Conservation (phyloP, 2,797 vertebrate genomes). For the Parauchenoglanis punctatus region DNA sequence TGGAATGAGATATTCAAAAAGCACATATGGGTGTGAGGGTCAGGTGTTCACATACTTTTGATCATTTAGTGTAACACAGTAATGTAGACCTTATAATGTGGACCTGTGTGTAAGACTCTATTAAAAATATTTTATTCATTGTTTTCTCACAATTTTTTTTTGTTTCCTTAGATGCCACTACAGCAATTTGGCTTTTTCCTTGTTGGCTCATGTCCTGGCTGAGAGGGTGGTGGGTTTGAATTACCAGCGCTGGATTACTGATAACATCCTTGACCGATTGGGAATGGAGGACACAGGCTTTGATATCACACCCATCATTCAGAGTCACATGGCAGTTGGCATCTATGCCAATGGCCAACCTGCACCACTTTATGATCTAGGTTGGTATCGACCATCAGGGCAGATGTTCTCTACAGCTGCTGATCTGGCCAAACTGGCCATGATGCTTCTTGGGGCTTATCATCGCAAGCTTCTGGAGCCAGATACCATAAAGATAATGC, state of each 20-base stretch:
- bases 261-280: slow-evolving; percentile 87
- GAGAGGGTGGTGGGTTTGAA: slow-evolving; percentile 78
- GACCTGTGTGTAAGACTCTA: not conserved
- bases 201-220: slow-evolving; percentile 88
- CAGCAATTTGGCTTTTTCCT: slow-evolving; percentile 92
- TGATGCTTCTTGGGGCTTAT: slow-evolving; percentile 85
- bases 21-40: not conserved
- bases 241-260: slow-evolving; percentile 88
- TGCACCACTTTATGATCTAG: slow-evolving; percentile 89
- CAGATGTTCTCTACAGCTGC: slow-evolving; percentile 95
- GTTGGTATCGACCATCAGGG: slow-evolving; percentile 93
- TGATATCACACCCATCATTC: slow-evolving; percentile 78
- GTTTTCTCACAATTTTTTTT: not conserved
- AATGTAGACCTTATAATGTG: not conserved
- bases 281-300: slow-evolving; percentile 95
- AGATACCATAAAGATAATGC: slow-evolving; percentile 87
- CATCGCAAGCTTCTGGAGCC: slow-evolving; percentile 83
- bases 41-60: not conserved
- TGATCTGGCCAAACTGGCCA: slow-evolving; percentile 89
- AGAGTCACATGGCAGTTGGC: slow-evolving; percentile 84
- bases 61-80: not conserved
- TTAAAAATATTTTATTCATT: not conserved
- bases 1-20: not conserved
- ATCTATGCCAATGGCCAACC: slow-evolving; percentile 85
- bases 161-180: slow-evolving; percentile 87